Base-by-base conservation (phyloP, 1,140 invertebrate genomes). In the Nylanderia fulva region DNA sequence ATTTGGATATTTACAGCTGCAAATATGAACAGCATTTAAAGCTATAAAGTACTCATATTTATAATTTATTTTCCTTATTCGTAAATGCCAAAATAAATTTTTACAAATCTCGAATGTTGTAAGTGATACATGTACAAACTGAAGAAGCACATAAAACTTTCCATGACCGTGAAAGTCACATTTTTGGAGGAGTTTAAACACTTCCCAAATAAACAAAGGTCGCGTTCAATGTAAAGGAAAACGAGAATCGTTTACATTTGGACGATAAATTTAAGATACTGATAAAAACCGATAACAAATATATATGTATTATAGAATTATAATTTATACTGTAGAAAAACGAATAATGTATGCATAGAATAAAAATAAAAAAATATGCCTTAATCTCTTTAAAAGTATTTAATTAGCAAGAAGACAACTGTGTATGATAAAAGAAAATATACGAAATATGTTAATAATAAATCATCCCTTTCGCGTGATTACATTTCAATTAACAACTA, bases 291-390 rank as follows among this genome's bases (percentile, higher is more conserved):
- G 42, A 48, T 33, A 56, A n/a, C n/a, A n/a, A n/a, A 13, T 45
- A 36, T 18, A 48, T 18, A 48, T 48, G 33, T 27, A 76, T 63
- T 76, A 76, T 7, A 9, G 7, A 29, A 42, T 60, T 75, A 45
- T 39, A n/a, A 7, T 74, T 1, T 56, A 6, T 58, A 27, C 52
- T 27, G 24, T 42, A 39, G 18, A 60, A 58, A 56, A 39, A 6
- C 21, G 21, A 13, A 39, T 75, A 72, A 72, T 15, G n/a, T 36
- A 36, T 24, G 15, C 45, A 9, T 1, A 54, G 29, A 24, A 39
- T 13, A 36, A 58, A 39, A 24, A 58, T 74, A 36, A 58, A 56
- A 52, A 74, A 36, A 18, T 27, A 18, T 5, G 7, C 2, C 4
- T 18, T 21, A 58, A 24, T 58, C n/a, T 21, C 18, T 21, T 36